A percentile compares a stretch with the other conserved stretches of the same genome.
Evolutionary conservation across 2,888 invertebrate genomes (phyloP).

Genomic region (Cantharis lateralis): DNA sequence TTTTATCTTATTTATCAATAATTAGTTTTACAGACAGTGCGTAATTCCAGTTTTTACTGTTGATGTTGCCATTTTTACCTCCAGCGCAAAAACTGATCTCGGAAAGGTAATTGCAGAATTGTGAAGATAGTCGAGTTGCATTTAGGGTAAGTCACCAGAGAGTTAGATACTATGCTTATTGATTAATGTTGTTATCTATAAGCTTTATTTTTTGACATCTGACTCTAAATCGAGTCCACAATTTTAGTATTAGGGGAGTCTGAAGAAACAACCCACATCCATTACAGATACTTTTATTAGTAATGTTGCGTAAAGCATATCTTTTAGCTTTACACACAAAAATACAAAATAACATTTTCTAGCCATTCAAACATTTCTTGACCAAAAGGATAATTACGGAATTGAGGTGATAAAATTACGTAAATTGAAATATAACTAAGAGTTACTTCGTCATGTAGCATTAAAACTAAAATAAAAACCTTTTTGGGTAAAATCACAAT

Average conservation of each 20-base stretch:
- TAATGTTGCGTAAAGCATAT: not conserved
- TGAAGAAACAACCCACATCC: not conserved
- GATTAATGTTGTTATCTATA: too few relatives aligned
- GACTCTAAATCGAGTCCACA: too few relatives aligned
- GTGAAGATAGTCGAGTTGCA: too few relatives aligned
- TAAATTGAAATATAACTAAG: not conserved
- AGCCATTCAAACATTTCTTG: not conserved
- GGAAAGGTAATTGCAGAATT: too few relatives aligned
- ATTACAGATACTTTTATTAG: not conserved
- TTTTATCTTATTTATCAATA: too few relatives aligned
- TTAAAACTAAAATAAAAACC: not conserved
- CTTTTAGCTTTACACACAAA: not conserved
- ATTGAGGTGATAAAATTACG: not conserved
- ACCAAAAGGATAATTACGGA: not conserved
- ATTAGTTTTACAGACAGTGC: too few relatives aligned
- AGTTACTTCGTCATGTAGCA: not conserved
- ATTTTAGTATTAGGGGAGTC: not conserved
- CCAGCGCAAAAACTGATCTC: too few relatives aligned
- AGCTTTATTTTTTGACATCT: too few relatives aligned
- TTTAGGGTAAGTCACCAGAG: too few relatives aligned
- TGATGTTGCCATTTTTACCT: too few relatives aligned
- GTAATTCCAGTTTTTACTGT: too few relatives aligned
- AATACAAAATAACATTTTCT: not conserved
- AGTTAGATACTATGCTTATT: too few relatives aligned
- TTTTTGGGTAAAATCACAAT: not conserved